phyloP scores from a whole-genome alignment of 1,140 invertebrate species.

The Drosophila ficusphila region DNA sequence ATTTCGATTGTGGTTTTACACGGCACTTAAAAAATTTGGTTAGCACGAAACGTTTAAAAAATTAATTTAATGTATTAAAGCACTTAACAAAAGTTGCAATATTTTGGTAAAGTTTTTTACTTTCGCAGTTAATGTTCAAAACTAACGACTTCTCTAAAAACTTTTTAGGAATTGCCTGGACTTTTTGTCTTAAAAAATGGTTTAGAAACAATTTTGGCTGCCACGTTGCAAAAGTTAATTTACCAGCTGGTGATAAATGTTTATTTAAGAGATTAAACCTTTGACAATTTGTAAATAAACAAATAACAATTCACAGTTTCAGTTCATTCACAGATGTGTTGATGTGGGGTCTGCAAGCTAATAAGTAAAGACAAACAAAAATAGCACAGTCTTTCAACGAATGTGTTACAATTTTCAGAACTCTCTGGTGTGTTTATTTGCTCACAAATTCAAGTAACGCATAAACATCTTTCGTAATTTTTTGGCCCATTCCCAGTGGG shows the following conservation, averaged over 20 bases:
- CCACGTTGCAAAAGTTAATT: constrained; percentile 23
- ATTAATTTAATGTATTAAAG: not conserved
- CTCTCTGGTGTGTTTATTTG: constrained; percentile 50
- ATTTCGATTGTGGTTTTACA: constrained; percentile 25
- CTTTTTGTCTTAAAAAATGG: too few relatives aligned
- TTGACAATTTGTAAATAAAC: constrained; percentile 76
- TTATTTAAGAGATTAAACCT: constrained; percentile 25
- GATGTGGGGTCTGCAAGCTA: constrained; percentile 51
- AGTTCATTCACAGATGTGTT: constrained; percentile 24
- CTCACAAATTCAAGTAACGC: constrained; percentile 8
- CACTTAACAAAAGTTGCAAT: not conserved
- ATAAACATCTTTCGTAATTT: constrained; percentile 2
- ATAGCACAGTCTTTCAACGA: constrained; percentile 51
- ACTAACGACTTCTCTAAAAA: too few relatives aligned
- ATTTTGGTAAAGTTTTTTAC: too few relatives aligned
- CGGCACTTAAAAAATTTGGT: constrained; percentile 7
- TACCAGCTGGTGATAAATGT: constrained; percentile 12
- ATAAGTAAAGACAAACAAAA: constrained; percentile 64
- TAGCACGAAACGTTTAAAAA: not conserved
- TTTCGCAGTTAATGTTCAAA: too few relatives aligned
- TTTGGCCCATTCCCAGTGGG: constrained; percentile 19
- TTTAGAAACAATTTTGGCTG: not conserved
- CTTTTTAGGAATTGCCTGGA: too few relatives aligned
- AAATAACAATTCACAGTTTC: constrained; percentile 52
- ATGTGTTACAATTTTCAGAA: constrained; percentile 64